These are phyloP conservation scores for Reticulitermes speratus DNA, from an alignment of 1,140 invertebrate species.

Conservation along the genomic window DNA sequence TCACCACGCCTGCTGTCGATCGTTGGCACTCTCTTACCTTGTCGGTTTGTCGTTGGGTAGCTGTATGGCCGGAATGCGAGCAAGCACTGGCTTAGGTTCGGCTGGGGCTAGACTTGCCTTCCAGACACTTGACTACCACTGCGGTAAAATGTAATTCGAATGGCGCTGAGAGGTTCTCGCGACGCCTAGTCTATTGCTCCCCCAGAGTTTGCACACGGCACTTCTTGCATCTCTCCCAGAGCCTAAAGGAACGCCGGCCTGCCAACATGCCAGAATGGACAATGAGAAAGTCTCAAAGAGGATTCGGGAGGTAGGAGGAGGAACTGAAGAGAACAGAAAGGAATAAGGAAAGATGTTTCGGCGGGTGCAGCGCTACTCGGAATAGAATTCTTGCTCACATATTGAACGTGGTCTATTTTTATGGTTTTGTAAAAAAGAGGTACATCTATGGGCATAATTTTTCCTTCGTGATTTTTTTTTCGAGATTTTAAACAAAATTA, in stretches of 20 bases:
- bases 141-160: slow-evolving; percentile 45
- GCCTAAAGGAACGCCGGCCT: slow-evolving; percentile 40
- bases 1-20: no score
- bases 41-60: slow-evolving; percentile 44
- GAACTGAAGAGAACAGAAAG: background rate
- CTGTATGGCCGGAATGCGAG: slow-evolving; percentile 42
- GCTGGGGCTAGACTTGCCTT: slow-evolving; percentile 39
- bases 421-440: background rate
- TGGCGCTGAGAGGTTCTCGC: slow-evolving; percentile 49
- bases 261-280: slow-evolving; percentile 33
- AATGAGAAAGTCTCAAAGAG: background rate
- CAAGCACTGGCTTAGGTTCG: slow-evolving; percentile 36
- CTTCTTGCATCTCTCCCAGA: slow-evolving; percentile 33
- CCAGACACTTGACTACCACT: slow-evolving; percentile 47
- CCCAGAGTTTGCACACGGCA: slow-evolving; percentile 52
- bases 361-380: background rate
- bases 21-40: slow-evolving; percentile 32
- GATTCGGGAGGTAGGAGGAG: background rate
- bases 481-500: background rate
- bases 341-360: background rate
- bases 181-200: slow-evolving; percentile 52
- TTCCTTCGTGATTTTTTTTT: background rate
- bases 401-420: background rate
- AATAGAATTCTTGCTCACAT: slow-evolving; percentile 19
- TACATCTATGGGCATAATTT: background rate